Conservation (phyloP, 2,113 vertebrate species). For the Ceyx cyanopectus region DNA sequence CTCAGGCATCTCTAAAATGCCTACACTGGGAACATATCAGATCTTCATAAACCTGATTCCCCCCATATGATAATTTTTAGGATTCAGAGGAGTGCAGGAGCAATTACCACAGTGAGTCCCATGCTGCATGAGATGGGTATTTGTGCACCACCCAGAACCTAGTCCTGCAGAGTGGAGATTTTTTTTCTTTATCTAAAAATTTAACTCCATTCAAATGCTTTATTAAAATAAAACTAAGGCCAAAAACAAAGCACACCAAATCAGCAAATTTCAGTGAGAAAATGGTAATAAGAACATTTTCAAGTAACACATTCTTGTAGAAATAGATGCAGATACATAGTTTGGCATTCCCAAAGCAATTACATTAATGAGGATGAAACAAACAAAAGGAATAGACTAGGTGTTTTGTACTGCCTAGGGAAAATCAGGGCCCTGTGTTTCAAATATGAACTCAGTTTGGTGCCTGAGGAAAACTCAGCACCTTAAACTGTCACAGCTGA, state of each 20-base stretch:
- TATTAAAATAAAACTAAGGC: background rate
- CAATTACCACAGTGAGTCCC: background rate
- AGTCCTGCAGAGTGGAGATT: background rate
- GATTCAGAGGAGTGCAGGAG: background rate
- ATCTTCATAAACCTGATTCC: background rate
- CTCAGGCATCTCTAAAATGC: background rate
- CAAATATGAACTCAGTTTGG: background rate
- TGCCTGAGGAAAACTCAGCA: background rate
- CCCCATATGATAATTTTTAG: background rate
- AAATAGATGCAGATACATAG: background rate
- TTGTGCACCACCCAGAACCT: background rate
- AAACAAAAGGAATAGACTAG: background rate
- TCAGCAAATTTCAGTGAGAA: background rate
- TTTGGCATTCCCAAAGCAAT: background rate
- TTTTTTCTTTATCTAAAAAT: background rate
- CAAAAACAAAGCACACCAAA: background rate
- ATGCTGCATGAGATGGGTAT: background rate
- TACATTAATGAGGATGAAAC: background rate
- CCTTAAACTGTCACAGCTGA: background rate
- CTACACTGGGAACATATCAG: background rate
- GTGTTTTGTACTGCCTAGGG: background rate
- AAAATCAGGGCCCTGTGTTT: background rate
- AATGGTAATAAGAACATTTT: background rate
- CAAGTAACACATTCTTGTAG: background rate
- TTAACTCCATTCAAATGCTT: background rate